Base-by-base conservation (phyloP, 2,113 vertebrate genomes). In the Cranoglanis bouderius region DNA sequence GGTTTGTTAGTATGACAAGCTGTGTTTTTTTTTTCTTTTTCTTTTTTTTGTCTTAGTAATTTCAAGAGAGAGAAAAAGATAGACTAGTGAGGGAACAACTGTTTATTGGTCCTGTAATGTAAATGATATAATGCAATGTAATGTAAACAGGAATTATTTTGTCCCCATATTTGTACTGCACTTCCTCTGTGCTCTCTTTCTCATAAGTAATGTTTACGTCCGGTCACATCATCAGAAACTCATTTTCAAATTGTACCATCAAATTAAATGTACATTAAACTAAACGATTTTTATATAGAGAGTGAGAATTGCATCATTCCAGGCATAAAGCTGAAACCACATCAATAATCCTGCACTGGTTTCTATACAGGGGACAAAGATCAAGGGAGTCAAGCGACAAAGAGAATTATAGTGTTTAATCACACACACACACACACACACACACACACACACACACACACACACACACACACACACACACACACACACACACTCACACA, bases 151-250 rank as follows among this genome's bases (percentile, higher is more conserved):
- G 16, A 63, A 38, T 2, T 38, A 21, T 38, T 40, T 21, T 40
- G 21, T 19, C 46, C 46, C 46, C 6, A 8, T 8, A 21, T 51
- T 57, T 81, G 43, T n/a, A 59, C 32, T 70, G 26, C 43, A 87
- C 7, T 29, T 32, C 59, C 75, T 26, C 43, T 70, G 26, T 82
- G n/a, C 35, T 49, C 21, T 81, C 38, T 74, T 35, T 61, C 59
- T 40, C 63, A 81, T 74, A 82, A 72, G 86, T 82, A 77, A 77
- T 88, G 63, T 84, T 86, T 85, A 82, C 35, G n/a, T 57, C 16
- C 21, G 26, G 57, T 61, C 61, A 65, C 32, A 70, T 74, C 82
- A 13, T 78, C 53, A 8, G 40, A 89, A 84, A 89, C 70, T 85
- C 38, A 82, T 67, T n/a, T 89, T 78, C 49, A 87, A 83, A 65